Base-by-base conservation (phyloP, 2,888 invertebrate genomes). In the Netelia melanura region DNA sequence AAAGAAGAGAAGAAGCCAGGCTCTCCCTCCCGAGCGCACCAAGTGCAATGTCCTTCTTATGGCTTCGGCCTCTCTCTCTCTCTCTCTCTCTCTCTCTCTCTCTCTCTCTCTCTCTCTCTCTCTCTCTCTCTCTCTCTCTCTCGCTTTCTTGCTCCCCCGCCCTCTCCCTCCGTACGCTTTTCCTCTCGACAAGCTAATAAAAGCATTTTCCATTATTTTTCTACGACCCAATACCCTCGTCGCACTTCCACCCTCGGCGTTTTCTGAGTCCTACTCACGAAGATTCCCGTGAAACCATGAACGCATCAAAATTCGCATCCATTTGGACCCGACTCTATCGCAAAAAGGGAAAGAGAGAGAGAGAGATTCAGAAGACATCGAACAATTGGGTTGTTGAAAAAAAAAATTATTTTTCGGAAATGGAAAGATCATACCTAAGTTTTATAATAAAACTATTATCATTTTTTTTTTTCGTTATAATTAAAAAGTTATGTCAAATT, bases 141-240 rank as follows among this genome's bases (percentile, higher is more conserved):
- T 61, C 23, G 48, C 74, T 62, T 44, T 44, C 52, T n/a, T 21
- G 43, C 52, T 62, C n/a, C 56, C 74, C 56, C 25, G 58, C 61
- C 62, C 9, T 75, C 58, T 52, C 78, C 23, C 30, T 52, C 54
- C 9, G 10, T 11, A 5, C 25, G 43, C 61, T 48, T 48, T 14
- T 48, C 14, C 38, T 68, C 61, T 48, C 48, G 70, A 54, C 79
- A 82, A 79, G 58, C 82, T 80, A 80, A 85, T 85, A 85, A 85
- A 85, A 85, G 76, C 67, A 85, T 82, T 82, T 80, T 80, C 82
- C 80, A 85, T 85, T 88, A 89, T 87, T 88, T 89, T 87, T 86
- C 85, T 81, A 86, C 81, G 87, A 87, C 84, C 87, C 84, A 85
- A 75, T 82, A 79, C 14, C 56, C 56, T 87, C 67, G 52, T 81